These are phyloP conservation scores for Sebastes kiyomatsui DNA, from an alignment of 2,797 vertebrate species.

Conservation along the genomic window DNA sequence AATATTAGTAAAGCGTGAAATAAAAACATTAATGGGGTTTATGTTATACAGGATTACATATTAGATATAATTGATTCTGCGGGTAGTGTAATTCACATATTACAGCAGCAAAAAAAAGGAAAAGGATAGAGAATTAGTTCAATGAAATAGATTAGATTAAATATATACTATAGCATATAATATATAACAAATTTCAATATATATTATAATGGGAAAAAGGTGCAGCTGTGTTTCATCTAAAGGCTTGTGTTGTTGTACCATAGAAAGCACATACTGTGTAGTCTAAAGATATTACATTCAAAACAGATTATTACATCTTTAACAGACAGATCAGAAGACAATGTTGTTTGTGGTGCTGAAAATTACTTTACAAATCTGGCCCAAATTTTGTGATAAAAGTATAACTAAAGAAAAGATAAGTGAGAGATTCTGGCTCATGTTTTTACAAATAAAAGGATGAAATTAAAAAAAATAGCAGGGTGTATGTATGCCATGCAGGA, in stretches of 20 bases:
- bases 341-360: neutral
- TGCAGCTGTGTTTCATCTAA: neutral
- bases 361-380: too few relatives aligned
- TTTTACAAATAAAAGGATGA: neutral
- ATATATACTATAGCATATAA: neutral
- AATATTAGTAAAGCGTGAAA: neutral
- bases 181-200: neutral
- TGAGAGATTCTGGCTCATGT: neutral
- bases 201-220: neutral
- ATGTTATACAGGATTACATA: neutral
- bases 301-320: neutral
- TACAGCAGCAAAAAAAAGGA: too few relatives aligned
- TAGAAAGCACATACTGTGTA: neutral
- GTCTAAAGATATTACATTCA: neutral
- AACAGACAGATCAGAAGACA: neutral
- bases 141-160: too few relatives aligned
- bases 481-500: neutral
- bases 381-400: neutral
- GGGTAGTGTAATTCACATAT: neutral
- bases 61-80: neutral
- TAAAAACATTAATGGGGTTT: neutral
- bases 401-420: neutral
- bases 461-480: neutral
- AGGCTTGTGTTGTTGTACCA: neutral
- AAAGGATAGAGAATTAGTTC: too few relatives aligned